Evolutionary conservation across 2,888 invertebrate species (phyloP).

Genomic region (Amiota mariae): DNA sequence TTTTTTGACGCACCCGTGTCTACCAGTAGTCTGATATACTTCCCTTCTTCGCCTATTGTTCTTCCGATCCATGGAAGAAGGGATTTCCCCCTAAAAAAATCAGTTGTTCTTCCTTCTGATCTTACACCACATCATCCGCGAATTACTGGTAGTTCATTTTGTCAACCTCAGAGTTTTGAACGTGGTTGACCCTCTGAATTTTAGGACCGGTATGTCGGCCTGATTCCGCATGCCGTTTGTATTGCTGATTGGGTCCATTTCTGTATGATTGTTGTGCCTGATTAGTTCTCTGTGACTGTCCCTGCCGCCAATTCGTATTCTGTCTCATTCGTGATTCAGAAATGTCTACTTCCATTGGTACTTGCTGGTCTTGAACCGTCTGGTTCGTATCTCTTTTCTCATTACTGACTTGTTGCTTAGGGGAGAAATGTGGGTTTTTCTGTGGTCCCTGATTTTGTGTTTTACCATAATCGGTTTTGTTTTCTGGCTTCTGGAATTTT

Average conservation of each 20-base stretch:
- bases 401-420: too few species aligned
- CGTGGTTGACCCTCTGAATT: not conserved
- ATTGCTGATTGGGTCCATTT: not conserved
- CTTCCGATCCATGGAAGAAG: slow-evolving; percentile 1
- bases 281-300: not conserved
- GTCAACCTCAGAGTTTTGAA: not conserved
- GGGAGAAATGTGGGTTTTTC: too few species aligned
- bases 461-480: not conserved
- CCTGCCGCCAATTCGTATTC: not conserved
- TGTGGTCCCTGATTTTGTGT: not conserved
- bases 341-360: too few species aligned
- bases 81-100: slow-evolving; percentile 6
- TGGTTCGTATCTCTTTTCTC: too few species aligned
- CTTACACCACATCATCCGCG: not conserved
- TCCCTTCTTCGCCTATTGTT: slow-evolving; percentile 4
- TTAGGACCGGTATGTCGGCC: not conserved
- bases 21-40: slow-evolving; percentile 7
- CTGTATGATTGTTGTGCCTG: not conserved
- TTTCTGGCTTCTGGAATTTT: too few species aligned
- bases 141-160: not conserved
- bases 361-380: too few species aligned
- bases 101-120: not conserved
- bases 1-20: slow-evolving; percentile 28
- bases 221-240: not conserved
- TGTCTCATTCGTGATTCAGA: too few species aligned